Percentiles rank a stretch among this genome's conserved stretches.
Evolutionary conservation across 1,140 invertebrate species (phyloP).

Genomic region (Diachasmimorpha longicaudata): DNA sequence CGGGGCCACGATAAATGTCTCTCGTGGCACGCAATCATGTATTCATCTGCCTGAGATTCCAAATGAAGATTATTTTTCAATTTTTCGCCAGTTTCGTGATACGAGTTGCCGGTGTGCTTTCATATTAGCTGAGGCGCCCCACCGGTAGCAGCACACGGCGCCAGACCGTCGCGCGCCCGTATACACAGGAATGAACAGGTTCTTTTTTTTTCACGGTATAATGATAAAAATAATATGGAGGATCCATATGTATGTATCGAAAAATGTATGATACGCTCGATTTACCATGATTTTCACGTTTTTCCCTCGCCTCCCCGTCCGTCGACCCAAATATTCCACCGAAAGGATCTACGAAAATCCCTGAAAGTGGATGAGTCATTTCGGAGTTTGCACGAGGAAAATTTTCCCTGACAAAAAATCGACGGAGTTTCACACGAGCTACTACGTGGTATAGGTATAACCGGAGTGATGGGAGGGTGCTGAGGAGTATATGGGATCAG

Average conservation of each 20-base stretch:
- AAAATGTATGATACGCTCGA: background rate
- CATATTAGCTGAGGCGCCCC: background rate
- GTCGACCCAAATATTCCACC: background rate
- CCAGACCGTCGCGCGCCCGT: constrained; percentile 18
- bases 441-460: background rate
- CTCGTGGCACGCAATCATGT: background rate
- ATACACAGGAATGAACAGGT: background rate
- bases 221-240: background rate
- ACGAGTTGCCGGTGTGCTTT: background rate
- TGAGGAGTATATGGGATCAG: background rate
- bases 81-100: background rate
- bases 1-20: background rate
- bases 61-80: constrained; percentile 19
- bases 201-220: constrained; percentile 3
- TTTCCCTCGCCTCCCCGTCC: background rate
- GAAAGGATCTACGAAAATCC: background rate
- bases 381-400: background rate
- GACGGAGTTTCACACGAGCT: background rate
- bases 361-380: background rate
- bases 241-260: background rate
- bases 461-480: background rate
- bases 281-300: background rate
- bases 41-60: background rate
- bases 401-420: background rate
- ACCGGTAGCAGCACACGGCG: constrained; percentile 3